Conservation (phyloP, 2,113 vertebrate genomes). For the Siniperca knerii region DNA sequence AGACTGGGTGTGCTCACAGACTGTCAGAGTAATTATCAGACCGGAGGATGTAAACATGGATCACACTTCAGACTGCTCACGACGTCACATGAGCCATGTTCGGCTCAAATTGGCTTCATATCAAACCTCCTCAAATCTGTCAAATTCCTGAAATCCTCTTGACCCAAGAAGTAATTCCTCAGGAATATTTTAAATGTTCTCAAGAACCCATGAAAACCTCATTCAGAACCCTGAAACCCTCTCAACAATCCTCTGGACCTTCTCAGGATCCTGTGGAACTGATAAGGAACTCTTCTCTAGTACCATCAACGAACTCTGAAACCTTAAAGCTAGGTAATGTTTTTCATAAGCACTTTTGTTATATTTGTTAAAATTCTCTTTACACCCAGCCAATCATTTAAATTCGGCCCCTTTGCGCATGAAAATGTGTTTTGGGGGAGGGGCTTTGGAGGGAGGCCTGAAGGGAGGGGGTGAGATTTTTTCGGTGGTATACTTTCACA, state of each 20-base stretch:
- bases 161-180: background rate
- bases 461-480: no score
- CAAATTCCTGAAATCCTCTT: background rate
- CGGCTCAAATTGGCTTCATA: no score
- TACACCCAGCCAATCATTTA: no score
- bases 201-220: background rate
- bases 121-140: background rate
- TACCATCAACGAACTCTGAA: background rate
- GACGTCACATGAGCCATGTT: background rate
- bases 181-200: background rate
- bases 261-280: background rate
- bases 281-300: background rate
- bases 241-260: background rate
- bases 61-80: slow-evolving; percentile 1
- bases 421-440: no score
- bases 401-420: no score
- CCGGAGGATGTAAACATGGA: slow-evolving; percentile 22
- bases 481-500: no score
- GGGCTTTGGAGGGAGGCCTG: no score
- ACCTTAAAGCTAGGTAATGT: background rate
- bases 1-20: slow-evolving; percentile 32
- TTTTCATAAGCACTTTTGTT: no score
- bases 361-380: no score
- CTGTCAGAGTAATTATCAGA: slow-evolving; percentile 22
- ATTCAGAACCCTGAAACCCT: background rate